phyloP scores from a whole-genome alignment of 2,113 vertebrate genomes.

The Arvicanthis niloticus region DNA sequence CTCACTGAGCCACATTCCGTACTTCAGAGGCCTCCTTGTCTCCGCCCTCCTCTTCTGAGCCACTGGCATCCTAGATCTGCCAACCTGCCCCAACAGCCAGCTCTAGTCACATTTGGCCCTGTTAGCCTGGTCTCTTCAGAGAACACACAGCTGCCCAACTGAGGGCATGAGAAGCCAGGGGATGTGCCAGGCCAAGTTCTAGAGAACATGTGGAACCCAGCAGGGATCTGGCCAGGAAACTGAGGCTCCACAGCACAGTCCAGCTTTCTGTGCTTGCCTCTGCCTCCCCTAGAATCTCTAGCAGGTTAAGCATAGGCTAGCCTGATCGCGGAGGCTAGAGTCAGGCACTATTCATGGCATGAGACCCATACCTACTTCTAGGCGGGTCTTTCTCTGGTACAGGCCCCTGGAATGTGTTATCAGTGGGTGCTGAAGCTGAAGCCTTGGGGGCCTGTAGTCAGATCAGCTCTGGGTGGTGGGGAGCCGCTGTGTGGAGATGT shows the following conservation, averaged over 20 bases:
- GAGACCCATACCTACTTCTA: neutral
- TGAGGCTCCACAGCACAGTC: fast-evolving
- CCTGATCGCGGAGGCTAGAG: neutral
- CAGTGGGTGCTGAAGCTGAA: no score
- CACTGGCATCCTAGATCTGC: neutral
- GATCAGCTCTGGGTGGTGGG: neutral
- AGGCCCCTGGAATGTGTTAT: neutral
- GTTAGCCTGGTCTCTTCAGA: neutral
- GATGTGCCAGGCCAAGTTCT: neutral
- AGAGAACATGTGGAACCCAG: fast-evolving
- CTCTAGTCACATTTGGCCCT: neutral
- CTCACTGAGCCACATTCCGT: neutral
- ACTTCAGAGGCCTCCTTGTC: neutral
- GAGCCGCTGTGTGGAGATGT: neutral
- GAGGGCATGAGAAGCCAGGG: neutral
- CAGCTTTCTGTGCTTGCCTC: neutral
- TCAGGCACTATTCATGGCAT: neutral
- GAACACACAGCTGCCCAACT: neutral
- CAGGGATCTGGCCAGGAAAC: neutral
- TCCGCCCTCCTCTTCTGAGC: neutral
- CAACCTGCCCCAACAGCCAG: neutral
- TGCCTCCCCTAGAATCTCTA: neutral
- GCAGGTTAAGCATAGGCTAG: neutral
- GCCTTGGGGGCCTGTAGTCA: neutral
- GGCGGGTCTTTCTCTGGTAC: neutral